Evolutionary conservation across 2,888 invertebrate species (phyloP).

Genomic region (Isoperla grammatica): DNA sequence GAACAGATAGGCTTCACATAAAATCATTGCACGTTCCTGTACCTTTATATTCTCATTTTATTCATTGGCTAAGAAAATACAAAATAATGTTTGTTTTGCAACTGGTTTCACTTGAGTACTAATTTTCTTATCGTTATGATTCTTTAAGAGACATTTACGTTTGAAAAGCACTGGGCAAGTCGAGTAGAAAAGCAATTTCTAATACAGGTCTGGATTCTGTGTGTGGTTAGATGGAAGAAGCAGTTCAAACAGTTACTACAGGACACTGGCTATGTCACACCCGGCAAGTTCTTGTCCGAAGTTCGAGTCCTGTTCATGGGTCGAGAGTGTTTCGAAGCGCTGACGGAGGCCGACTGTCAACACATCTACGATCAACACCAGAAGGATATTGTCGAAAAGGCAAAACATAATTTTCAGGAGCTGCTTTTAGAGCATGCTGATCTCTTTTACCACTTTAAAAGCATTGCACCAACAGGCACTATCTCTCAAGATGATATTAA

Average conservation of each 20-base stretch:
- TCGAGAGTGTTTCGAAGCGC: slow-evolving; percentile 86
- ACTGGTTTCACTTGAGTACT: no score
- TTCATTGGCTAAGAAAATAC: no score
- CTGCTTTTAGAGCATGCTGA: slow-evolving; percentile 87
- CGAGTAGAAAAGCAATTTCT: no score
- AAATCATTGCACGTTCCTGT: no score
- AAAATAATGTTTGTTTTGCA: no score
- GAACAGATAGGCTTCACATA: no score
- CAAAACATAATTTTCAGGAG: slow-evolving; percentile 87
- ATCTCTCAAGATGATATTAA: slow-evolving; percentile 92
- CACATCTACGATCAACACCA: slow-evolving; percentile 93
- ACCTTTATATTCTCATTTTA: no score
- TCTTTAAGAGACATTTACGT: no score
- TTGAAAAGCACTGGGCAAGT: no score
- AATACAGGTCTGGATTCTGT: background rate
- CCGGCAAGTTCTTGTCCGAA: slow-evolving; percentile 89
- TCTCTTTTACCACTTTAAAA: slow-evolving; percentile 88
- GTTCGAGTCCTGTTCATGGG: slow-evolving; percentile 90
- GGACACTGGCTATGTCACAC: slow-evolving; percentile 91
- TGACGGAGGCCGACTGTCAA: slow-evolving; percentile 84
- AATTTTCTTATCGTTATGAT: no score
- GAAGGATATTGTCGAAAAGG: slow-evolving; percentile 79
- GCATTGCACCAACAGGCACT: slow-evolving; percentile 80
- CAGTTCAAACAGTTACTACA: slow-evolving; percentile 90
- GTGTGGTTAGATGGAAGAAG: slow-evolving; percentile 72